phyloP scores from a whole-genome alignment of 2,888 invertebrate species.

The Heliconius hortense region DNA sequence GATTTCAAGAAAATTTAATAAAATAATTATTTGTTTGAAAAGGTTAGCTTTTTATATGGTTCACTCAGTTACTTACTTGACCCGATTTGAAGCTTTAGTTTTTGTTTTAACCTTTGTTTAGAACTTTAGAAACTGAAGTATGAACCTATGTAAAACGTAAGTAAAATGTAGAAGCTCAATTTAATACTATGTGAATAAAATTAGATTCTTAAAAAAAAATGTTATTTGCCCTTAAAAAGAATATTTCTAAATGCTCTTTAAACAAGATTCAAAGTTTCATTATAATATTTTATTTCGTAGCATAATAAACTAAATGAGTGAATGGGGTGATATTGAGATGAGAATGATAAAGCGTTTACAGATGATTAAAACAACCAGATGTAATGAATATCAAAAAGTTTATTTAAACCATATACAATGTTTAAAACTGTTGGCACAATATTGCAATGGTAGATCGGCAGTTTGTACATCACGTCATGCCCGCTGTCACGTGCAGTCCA shows the following conservation, averaged over 20 bases:
- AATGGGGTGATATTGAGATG: slow-evolving; percentile 5
- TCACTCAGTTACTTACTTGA: no score
- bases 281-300: neutral
- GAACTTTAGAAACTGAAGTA: no score
- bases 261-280: neutral
- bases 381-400: slow-evolving; percentile 73
- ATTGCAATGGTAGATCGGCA: slow-evolving; percentile 50
- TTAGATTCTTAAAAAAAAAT: no score
- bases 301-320: neutral
- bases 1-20: no score
- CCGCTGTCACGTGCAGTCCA: neutral
- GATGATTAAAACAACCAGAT: slow-evolving; percentile 43
- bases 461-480: slow-evolving; percentile 29
- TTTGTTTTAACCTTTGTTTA: no score
- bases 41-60: no score
- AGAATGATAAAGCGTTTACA: slow-evolving; percentile 15
- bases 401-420: slow-evolving; percentile 71
- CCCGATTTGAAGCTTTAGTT: no score
- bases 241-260: neutral
- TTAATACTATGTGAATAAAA: neutral
- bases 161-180: neutral
- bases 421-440: slow-evolving; percentile 71
- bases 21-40: no score
- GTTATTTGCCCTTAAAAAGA: neutral
- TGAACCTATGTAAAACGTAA: no score